Percentiles rank a stretch among this genome's conserved stretches.
Evolutionary conservation across 2,888 invertebrate species (phyloP).

Genomic region (Melipona bicolor): DNA sequence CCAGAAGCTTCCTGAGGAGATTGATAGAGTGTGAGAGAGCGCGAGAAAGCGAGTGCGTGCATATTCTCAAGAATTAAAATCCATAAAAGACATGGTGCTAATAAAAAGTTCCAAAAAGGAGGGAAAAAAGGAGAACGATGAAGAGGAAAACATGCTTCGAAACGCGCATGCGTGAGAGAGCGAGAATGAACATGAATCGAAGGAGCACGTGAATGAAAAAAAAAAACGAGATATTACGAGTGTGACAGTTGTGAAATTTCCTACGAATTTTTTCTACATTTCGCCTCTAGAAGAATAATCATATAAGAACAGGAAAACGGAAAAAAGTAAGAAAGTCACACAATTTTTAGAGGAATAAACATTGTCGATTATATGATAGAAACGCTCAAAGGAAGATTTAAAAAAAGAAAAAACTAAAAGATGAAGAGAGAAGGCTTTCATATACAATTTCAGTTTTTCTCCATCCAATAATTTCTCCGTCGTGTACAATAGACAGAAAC

Average conservation of each 20-base stretch:
- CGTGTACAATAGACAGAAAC: constrained; percentile 65
- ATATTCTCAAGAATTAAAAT: constrained; percentile 49
- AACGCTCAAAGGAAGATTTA: constrained; percentile 12
- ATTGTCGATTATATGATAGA: constrained; percentile 5
- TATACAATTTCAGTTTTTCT: constrained; percentile 49
- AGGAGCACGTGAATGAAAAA: constrained; percentile 23
- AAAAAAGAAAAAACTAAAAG: neutral
- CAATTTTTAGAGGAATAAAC: neutral
- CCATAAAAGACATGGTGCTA: constrained; percentile 79
- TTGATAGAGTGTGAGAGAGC: constrained; percentile 22
- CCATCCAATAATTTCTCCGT: constrained; percentile 37
- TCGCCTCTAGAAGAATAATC: constrained; percentile 2
- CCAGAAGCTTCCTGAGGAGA: constrained; percentile 48
- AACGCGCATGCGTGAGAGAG: constrained; percentile 40
- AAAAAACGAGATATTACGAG: constrained; percentile 9
- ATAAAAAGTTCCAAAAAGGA: constrained; percentile 77
- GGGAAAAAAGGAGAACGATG: neutral
- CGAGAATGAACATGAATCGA: constrained; percentile 23
- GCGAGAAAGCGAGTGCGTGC: constrained; percentile 18
- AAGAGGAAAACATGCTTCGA: constrained; percentile 41
- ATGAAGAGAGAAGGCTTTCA: constrained; percentile 51
- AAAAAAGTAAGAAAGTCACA: neutral
- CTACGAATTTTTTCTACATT: constrained; percentile 25
- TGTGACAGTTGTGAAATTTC: constrained; percentile 45
- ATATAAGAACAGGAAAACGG: neutral